phyloP scores from a whole-genome alignment of 2,888 invertebrate species.

The Heteropelma amictum region DNA sequence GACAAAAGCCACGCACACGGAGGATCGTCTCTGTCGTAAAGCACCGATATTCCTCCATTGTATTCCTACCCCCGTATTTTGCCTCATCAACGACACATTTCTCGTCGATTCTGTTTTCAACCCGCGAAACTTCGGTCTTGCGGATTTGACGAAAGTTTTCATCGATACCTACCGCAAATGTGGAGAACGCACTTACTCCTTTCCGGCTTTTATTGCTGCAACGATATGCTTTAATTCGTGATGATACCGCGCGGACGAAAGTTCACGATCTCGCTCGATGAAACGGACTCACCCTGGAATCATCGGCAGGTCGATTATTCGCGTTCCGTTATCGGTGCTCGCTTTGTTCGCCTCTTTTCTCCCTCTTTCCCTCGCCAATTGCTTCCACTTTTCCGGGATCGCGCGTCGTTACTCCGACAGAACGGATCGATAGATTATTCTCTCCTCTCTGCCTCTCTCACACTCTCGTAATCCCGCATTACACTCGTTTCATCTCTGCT shows the following conservation, averaged over 20 bases:
- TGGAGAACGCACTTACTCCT: no score
- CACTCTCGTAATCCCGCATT: conserved; percentile 6
- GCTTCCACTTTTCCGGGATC: conserved; percentile 66
- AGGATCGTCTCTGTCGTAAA: background rate
- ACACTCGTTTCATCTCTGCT: background rate
- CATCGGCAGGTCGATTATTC: conserved; percentile 60
- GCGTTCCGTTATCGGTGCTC: conserved; percentile 67
- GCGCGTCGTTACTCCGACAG: conserved; percentile 64
- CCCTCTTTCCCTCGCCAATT: background rate
- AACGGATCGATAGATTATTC: conserved; percentile 55
- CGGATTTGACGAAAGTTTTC: background rate
- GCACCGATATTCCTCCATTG: conserved; percentile 15
- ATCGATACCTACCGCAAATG: no score
- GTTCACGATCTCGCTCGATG: conserved; percentile 32
- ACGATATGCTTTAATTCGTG: conserved; percentile 4
- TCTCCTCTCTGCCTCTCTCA: conserved; percentile 8
- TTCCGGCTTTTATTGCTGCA: no score
- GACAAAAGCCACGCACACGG: conserved; percentile 4
- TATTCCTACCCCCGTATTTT: background rate
- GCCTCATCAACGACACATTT: background rate
- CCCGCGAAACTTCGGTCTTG: no score
- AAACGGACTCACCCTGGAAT: conserved; percentile 56
- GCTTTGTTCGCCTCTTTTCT: conserved; percentile 20
- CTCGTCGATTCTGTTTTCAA: no score
- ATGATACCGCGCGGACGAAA: background rate